Base-by-base conservation (phyloP, 2,888 invertebrate genomes). In the Noctua janthe region DNA sequence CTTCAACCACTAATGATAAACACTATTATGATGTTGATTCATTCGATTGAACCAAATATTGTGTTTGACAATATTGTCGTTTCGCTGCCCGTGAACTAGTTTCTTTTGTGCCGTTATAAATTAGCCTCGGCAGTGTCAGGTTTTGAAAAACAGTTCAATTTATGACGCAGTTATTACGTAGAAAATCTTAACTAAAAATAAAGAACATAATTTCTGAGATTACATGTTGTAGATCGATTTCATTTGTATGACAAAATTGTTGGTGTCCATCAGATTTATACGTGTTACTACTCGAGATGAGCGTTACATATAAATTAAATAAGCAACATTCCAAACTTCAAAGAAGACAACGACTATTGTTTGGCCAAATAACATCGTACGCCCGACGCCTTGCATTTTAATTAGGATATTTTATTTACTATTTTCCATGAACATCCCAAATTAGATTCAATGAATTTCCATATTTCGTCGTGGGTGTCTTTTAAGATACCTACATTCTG, bases 1-100 rank as follows among this genome's bases (percentile, higher is more conserved):
- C 78, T 85, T 85, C 78, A 78, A 82, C 66, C 82, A 75, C 56
- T 73, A 85, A 84, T 78, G 77, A 84, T 84, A 81, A 84, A 78
- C 78, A 78, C 70, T 76, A 83, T 78, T 83, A 76, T 39, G 75
- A 71, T 71, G 78, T 74, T 86, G 80, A 83, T 78, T 81, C 78
- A 86, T 83, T 82, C 70, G 66, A 78, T 75, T 86, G 76, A 74
- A 83, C 66, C 66, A 73, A 82, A 76, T 77, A 77, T 78, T 85
- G 67, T n/a, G 74, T 66, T 76, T 73, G 56, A 70, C 84, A 75
- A 84, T 70, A 59, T 84, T 70, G 69, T 62, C 51, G 15, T 75
- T 51, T 64, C 39, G 29, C 35, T 83, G 59, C 47, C 71, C 59
- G 70, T 56, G 76, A 66, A 71, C 62, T 64, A 78, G 39, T 82